phyloP scores from a whole-genome alignment of 2,113 vertebrate genomes.

The Lamprologus callipterus region DNA sequence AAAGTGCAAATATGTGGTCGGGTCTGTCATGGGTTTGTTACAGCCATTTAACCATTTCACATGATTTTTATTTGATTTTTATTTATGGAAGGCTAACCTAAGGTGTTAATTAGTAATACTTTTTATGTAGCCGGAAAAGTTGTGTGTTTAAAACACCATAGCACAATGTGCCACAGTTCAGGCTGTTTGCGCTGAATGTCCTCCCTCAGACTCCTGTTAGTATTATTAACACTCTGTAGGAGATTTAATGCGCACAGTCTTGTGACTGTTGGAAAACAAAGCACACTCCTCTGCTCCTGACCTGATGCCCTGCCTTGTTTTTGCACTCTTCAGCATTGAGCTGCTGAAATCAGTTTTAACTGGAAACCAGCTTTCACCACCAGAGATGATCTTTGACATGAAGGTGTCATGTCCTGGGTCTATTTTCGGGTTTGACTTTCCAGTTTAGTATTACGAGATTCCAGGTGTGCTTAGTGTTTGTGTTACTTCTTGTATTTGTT shows the following conservation, averaged over 20 bases:
- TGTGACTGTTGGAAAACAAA: rapidly evolving
- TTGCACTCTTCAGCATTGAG: background rate
- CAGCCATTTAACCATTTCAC: background rate
- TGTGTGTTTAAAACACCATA: too few species aligned
- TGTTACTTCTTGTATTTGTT: background rate
- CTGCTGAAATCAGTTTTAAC: background rate
- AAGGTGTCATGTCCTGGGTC: background rate
- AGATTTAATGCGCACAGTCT: background rate
- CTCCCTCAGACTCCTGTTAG: background rate
- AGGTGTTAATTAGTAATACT: background rate
- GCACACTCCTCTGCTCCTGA: background rate
- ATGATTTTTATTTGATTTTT: background rate
- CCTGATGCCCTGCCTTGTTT: background rate
- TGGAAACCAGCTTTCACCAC: background rate
- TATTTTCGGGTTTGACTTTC: background rate
- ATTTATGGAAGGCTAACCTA: background rate
- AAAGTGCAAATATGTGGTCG: background rate
- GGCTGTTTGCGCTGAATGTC: rapidly evolving
- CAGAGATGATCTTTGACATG: background rate
- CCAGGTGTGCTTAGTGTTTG: background rate
- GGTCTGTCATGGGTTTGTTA: background rate
- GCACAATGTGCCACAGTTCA: background rate
- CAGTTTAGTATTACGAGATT: background rate
- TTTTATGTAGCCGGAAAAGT: background rate
- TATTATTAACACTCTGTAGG: background rate